phyloP scores from a whole-genome alignment of 2,113 vertebrate species.

The Lanius collurio region DNA sequence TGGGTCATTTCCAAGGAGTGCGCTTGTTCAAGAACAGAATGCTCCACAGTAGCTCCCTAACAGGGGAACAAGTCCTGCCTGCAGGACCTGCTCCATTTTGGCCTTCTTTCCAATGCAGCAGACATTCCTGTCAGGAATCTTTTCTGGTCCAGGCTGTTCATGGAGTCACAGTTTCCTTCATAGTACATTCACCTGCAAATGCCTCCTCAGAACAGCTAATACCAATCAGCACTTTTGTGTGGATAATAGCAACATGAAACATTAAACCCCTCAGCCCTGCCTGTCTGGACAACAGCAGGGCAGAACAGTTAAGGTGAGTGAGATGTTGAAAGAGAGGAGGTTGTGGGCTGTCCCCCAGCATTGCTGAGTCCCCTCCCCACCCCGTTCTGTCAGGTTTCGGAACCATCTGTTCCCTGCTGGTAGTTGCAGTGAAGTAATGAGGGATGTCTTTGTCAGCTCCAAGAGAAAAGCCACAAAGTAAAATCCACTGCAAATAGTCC shows the following conservation, averaged over 20 bases:
- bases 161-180: neutral
- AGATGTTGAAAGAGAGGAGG: neutral
- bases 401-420: no score
- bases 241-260: fast-evolving
- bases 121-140: neutral
- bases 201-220: neutral
- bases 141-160: neutral
- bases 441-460: neutral
- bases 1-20: no score
- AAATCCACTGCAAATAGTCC: neutral
- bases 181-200: neutral
- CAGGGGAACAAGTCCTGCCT: no score
- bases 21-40: neutral
- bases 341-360: neutral
- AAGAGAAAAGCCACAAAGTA: neutral
- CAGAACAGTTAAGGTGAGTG: neutral
- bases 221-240: neutral
- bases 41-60: fast-evolving
- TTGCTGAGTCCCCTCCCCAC: neutral
- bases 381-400: neutral
- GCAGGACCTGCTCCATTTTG: no score
- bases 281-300: neutral
- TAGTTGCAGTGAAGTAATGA: no score
- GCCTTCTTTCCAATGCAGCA: neutral
- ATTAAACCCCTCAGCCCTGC: neutral